These are phyloP conservation scores for Miniopterus natalensis DNA, from an alignment of 2,113 vertebrate genomes.

Conservation along the genomic window DNA sequence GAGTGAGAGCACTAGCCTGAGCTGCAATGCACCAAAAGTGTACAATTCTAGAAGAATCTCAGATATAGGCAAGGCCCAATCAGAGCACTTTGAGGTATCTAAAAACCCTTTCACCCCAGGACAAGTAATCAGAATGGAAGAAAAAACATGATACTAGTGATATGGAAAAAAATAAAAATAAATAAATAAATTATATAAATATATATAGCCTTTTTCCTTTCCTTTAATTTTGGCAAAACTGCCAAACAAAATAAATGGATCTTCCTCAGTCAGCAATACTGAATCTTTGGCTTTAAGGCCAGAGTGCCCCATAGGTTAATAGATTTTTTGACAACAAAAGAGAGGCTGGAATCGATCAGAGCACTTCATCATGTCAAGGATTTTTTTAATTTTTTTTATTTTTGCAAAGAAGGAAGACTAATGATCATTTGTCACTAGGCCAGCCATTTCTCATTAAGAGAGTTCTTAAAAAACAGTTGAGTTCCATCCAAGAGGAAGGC, in stretches of 20 bases:
- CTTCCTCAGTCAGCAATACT: background rate
- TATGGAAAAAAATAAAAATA: background rate
- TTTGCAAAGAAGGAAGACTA: constrained; percentile 7
- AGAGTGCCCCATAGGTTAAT: constrained; percentile 58
- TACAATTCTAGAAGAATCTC: constrained; percentile 1
- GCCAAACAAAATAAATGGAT: constrained; percentile 48
- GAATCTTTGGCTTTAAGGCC: constrained; percentile 60
- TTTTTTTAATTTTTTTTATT: constrained; percentile 49
- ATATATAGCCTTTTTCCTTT: background rate
- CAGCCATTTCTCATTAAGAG: constrained; percentile 53
- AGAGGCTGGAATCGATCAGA: constrained; percentile 57
- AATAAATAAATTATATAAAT: too few relatives aligned
- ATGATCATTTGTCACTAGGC: constrained; percentile 53
- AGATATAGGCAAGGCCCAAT: background rate
- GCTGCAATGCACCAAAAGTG: background rate
- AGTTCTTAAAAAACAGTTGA: constrained; percentile 39
- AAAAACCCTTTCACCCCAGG: background rate
- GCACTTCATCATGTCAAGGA: constrained; percentile 64
- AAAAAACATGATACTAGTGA: background rate
- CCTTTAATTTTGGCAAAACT: background rate
- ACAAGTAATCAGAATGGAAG: background rate
- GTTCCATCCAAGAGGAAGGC: background rate
- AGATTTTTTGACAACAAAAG: constrained; percentile 72
- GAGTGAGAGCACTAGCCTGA: background rate
- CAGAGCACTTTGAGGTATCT: background rate